Conservation (phyloP, 2,113 vertebrate species). For the Stictonetta naevosa region DNA sequence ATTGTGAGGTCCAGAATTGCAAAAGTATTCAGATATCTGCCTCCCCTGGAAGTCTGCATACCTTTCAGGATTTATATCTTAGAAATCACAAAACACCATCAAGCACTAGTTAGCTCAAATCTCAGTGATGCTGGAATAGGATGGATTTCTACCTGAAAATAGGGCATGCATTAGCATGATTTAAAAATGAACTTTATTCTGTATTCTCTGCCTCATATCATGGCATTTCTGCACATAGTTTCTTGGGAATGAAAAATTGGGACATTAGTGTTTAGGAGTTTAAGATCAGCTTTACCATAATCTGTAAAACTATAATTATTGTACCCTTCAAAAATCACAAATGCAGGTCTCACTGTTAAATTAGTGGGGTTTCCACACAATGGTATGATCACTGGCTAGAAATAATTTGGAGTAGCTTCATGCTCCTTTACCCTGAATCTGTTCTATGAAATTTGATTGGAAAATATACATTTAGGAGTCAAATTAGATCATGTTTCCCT, state of each 20-base stretch:
- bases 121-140: neutral
- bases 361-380: neutral
- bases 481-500: neutral
- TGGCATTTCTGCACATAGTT: neutral
- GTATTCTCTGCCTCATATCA: neutral
- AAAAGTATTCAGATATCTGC: neutral
- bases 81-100: neutral
- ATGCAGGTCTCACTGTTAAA: neutral
- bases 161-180: neutral
- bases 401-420: neutral
- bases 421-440: neutral
- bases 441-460: neutral
- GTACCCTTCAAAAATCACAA: neutral
- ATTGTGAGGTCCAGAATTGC: neutral
- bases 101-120: neutral
- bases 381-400: neutral
- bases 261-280: neutral
- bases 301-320: neutral
- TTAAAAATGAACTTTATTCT: neutral
- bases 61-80: neutral
- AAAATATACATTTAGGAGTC: neutral
- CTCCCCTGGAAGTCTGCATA: neutral
- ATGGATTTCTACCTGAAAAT: neutral
- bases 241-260: neutral
- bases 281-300: neutral